Percentiles rank a stretch among this genome's conserved stretches.
Evolutionary conservation across 2,113 vertebrate species (phyloP).

Genomic region (Ameiurus melas): DNA sequence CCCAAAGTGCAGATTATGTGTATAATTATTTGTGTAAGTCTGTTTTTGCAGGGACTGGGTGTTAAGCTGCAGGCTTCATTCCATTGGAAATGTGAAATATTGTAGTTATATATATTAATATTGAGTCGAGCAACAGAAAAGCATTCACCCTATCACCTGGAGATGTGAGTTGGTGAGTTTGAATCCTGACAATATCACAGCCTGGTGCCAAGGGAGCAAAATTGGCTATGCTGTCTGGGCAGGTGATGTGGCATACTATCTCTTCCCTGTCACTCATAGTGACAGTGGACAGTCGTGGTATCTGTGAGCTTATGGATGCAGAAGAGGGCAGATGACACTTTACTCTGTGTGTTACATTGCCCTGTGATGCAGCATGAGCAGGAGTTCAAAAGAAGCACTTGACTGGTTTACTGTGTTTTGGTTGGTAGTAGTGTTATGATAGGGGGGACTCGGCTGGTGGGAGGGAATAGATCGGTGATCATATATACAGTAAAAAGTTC

Average conservation of each 20-base stretch:
- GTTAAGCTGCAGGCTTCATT: constrained; percentile 6
- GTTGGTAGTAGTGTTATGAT: neutral
- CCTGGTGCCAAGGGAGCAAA: neutral
- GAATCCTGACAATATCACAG: too few relatives aligned
- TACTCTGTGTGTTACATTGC: neutral
- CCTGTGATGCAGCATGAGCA: neutral
- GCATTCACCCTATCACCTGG: too few relatives aligned
- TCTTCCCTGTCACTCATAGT: neutral
- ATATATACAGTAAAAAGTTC: neutral
- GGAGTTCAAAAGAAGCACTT: neutral
- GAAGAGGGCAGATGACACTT: neutral
- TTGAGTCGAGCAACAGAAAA: too few relatives aligned
- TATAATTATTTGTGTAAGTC: constrained; percentile 1
- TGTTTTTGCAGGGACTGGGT: neutral
- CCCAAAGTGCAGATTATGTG: neutral
- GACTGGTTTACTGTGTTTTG: neutral
- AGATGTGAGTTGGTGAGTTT: too few relatives aligned
- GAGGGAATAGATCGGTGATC: neutral
- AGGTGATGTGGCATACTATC: neutral
- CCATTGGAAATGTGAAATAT: neutral
- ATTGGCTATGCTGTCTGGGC: neutral
- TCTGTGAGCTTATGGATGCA: neutral
- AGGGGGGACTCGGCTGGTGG: neutral
- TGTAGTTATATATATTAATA: neutral
- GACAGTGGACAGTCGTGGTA: neutral